Base-by-base conservation (phyloP, 2,888 invertebrate genomes). In the Byasa hedistus region DNA sequence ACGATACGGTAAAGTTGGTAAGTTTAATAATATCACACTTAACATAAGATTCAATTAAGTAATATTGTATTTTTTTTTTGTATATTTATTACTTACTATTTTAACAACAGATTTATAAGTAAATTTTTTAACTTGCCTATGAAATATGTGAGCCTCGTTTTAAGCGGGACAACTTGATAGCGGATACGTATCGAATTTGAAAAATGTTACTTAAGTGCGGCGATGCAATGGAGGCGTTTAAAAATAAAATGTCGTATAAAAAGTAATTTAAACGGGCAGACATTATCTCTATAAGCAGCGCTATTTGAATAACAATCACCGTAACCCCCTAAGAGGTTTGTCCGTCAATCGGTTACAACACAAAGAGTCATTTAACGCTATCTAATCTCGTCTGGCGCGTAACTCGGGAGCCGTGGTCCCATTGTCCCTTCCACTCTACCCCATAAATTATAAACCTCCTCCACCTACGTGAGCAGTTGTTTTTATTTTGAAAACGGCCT, bases 351-450 rank as follows among this genome's bases (percentile, higher is more conserved):
- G 52, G 55, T 51, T 55, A 44, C 75, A 74, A 81, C 76, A 83
- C 82, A 82, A 84, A 83, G 79, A 76, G 77, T 77, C 78, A 76
- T 82, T 85, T 82, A 80, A 79, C 76, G 77, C 76, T 80, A 84
- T 83, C 84, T 83, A 81, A 84, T 84, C 85, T 81, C 68, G 27
- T 48, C 70, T 44, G 39, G 27, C 24, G 80, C 79, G 86, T 86
- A 86, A 79, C 81, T 74, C 83, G 76, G 86, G 75, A 85, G 86
- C 79, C 78, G 71, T 27, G 71, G 73, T 44, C 75, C 76, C 76
- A 80, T 76, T 81, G 84, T 84, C 80, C 82, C 81, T 81, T 78
- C 79, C 81, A 82, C 79, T 79, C 78, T 80, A 75, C 73, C 73
- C 79, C 79, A 79, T 83, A 80, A 84, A 83, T 83, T 81, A 79